A percentile compares a stretch with the other conserved stretches of the same genome.
phyloP scores from a whole-genome alignment of 2,113 vertebrate genomes.

The Onychostoma macrolepis region DNA sequence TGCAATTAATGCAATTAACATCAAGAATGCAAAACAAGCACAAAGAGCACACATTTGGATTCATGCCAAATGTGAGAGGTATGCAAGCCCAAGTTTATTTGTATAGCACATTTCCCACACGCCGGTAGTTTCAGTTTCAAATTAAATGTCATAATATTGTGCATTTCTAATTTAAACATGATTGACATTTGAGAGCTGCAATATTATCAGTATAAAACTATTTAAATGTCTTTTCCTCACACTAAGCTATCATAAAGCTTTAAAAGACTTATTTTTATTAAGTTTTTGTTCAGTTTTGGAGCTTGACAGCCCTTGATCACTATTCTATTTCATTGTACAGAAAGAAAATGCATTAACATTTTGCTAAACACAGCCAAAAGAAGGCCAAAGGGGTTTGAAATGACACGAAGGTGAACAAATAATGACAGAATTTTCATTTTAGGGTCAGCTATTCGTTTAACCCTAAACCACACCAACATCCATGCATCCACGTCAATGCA shows the following conservation, averaged over 20 bases:
- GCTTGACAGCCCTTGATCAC: neutral
- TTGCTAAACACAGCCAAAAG: neutral
- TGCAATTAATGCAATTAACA: neutral
- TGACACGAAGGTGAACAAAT: neutral
- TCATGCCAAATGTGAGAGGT: neutral
- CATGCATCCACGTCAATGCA: neutral
- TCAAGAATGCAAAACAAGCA: neutral
- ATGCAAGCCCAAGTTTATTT: neutral
- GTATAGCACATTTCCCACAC: neutral
- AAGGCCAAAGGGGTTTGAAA: neutral
- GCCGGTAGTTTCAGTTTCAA: neutral
- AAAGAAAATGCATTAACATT: neutral
- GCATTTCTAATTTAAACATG: neutral
- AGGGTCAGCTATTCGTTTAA: neutral
- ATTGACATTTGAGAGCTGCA: neutral
- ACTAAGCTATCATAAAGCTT: neutral
- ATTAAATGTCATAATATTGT: neutral
- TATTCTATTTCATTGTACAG: neutral
- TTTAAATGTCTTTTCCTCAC: neutral
- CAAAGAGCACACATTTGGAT: neutral
- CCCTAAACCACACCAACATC: neutral
- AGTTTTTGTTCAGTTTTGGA: neutral
- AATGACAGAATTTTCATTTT: neutral
- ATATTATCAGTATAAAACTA: neutral
- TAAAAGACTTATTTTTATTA: neutral